Percentiles rank a stretch among this genome's conserved stretches.
Evolutionary conservation across 2,888 invertebrate species (phyloP).

Genomic region (Leptopilina myrica): DNA sequence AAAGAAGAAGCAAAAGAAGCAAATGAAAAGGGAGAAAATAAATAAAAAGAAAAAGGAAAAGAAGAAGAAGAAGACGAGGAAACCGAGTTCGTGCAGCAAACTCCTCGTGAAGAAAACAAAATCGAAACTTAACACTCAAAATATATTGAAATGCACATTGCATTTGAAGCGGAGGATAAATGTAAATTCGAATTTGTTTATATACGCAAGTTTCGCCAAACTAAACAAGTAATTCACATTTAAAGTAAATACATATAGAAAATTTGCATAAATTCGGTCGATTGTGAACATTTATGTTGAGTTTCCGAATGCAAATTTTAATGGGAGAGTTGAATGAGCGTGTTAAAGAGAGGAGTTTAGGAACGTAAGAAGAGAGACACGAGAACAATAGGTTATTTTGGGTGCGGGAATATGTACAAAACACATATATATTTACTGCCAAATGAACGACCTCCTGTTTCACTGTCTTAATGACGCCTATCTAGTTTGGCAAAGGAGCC

Average conservation of each 20-base stretch:
- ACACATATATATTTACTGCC: too few species aligned
- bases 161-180: too few species aligned
- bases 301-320: not conserved
- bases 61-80: too few species aligned
- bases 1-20: too few species aligned
- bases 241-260: not conserved
- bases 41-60: too few species aligned
- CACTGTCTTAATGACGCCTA: conserved; percentile 29
- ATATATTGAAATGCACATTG: too few species aligned
- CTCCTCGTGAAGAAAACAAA: too few species aligned
- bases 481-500: conserved; percentile 35
- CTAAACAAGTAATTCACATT: conserved; percentile 1
- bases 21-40: too few species aligned
- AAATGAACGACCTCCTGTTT: not conserved
- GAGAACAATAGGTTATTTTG: conserved; percentile 3
- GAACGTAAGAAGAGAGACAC: conserved; percentile 20
- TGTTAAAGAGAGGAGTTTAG: conserved; percentile 9
- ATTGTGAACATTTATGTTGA: conserved; percentile 12
- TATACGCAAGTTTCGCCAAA: not conserved
- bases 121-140: too few species aligned
- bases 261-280: not conserved
- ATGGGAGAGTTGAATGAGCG: not conserved
- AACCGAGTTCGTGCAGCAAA: too few species aligned
- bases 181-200: too few species aligned
- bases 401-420: too few species aligned